Conservation (phyloP, 2,113 vertebrate genomes). For the Apteryx mantelli region DNA sequence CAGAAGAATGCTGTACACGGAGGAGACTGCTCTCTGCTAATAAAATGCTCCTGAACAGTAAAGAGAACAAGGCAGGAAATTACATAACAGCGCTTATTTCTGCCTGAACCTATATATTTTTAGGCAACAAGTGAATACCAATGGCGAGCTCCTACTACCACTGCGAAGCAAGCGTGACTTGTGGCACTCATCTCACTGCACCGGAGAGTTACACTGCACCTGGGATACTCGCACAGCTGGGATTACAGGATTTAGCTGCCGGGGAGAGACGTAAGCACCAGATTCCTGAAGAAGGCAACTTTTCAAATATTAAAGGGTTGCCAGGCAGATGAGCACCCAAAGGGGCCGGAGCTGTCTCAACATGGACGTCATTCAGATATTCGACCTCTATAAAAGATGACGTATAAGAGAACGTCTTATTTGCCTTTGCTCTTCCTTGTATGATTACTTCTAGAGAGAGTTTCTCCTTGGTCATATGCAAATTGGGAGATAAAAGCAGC, state of each 20-base stretch:
- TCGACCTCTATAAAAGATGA: not conserved
- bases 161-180: not conserved
- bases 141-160: not conserved
- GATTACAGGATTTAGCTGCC: not conserved
- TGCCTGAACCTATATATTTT: not conserved
- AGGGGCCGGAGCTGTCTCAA: not conserved
- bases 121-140: not conserved
- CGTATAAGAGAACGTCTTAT: not conserved
- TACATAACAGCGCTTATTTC: not conserved
- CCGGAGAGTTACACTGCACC: not conserved
- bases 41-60: not conserved
- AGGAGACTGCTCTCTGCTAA: not conserved
- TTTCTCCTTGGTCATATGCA: not conserved
- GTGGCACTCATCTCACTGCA: not conserved
- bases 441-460: not conserved
- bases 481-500: not conserved
- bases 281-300: not conserved
- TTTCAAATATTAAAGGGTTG: not conserved
- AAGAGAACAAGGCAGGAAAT: not conserved
- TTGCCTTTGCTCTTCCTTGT: not conserved
- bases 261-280: not conserved
- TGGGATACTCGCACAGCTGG: not conserved
- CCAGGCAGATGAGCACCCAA: not conserved
- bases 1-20: not conserved
- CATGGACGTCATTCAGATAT: not conserved